Conservation (phyloP, 2,888 invertebrate genomes). For the Neoscelio sp. region DNA sequence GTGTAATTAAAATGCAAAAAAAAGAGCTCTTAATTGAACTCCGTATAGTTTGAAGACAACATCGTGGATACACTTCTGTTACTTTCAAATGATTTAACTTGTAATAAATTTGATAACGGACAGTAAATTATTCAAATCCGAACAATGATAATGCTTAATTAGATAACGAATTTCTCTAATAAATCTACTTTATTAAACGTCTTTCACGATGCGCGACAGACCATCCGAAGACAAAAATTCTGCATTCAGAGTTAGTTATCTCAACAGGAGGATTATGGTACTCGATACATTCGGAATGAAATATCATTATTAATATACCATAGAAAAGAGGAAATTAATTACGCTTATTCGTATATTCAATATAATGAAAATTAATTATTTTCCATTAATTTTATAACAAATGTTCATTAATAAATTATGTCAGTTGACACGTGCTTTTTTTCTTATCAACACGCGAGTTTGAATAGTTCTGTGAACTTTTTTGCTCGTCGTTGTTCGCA, state of each 20-base stretch:
- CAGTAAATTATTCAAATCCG: slow-evolving; percentile 11
- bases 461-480: slow-evolving; percentile 8
- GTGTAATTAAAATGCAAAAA: no score
- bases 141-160: slow-evolving; percentile 34
- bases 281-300: slow-evolving; percentile 38
- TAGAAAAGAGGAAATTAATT: slow-evolving; percentile 20
- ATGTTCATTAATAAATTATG: not conserved
- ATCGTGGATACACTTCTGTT: not conserved
- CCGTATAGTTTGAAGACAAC: no score
- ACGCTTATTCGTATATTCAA: slow-evolving; percentile 7
- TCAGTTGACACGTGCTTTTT: not conserved
- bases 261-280: slow-evolving; percentile 8
- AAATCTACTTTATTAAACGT: slow-evolving; percentile 23
- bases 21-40: no score
- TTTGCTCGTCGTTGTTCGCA: slow-evolving; percentile 26
- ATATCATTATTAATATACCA: slow-evolving; percentile 14
- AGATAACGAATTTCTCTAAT: slow-evolving; percentile 34
- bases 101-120: slow-evolving; percentile 15
- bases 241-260: slow-evolving; percentile 19
- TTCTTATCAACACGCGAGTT: slow-evolving; percentile 5
- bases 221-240: slow-evolving; percentile 11
- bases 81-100: slow-evolving; percentile 11
- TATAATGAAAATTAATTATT: slow-evolving; percentile 1
- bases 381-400: no score
- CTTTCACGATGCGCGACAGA: slow-evolving; percentile 4